Evolutionary conservation across 2,888 invertebrate species (phyloP).

Genomic region (Cataglyphis altisquamis): DNA sequence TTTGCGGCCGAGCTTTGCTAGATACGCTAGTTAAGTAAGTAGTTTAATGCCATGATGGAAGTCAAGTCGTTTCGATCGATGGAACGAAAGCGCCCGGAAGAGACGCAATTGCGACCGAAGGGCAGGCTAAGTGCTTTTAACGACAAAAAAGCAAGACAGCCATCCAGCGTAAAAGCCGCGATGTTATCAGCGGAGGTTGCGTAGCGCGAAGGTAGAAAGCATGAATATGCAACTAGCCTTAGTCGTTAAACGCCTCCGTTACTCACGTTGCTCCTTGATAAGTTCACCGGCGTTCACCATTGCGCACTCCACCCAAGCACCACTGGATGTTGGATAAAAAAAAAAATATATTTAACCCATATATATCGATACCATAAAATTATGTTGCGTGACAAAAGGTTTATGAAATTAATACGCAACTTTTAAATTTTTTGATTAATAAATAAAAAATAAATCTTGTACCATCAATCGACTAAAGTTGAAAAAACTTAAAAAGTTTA

Average conservation of each 20-base stretch:
- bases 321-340: neutral
- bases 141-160: slow-evolving; percentile 69
- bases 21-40: slow-evolving; percentile 46
- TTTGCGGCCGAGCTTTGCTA: slow-evolving; percentile 24
- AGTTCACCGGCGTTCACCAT: slow-evolving; percentile 68
- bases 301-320: slow-evolving; percentile 37
- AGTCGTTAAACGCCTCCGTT: slow-evolving; percentile 81
- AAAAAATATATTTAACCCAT: slow-evolving; percentile 38
- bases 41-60: slow-evolving; percentile 50
- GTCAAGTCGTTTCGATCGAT: slow-evolving; percentile 49
- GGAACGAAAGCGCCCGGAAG: slow-evolving; percentile 64
- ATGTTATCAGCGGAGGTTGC: slow-evolving; percentile 78
- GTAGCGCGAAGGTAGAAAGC: slow-evolving; percentile 73
- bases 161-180: slow-evolving; percentile 71
- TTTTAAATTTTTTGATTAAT: too few species aligned
- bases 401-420: neutral
- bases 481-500: neutral
- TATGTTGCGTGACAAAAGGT: neutral
- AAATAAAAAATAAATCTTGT: neutral
- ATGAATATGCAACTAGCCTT: slow-evolving; percentile 83
- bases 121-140: slow-evolving; percentile 72
- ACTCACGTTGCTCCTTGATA: slow-evolving; percentile 78
- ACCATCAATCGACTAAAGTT: neutral
- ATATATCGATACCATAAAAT: neutral
- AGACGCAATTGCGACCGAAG: slow-evolving; percentile 69